A percentile compares a stretch with the other conserved stretches of the same genome.
These are phyloP conservation scores for Saxidomus purpurata DNA, from an alignment of 1,140 invertebrate genomes.

Conservation along the genomic window DNA sequence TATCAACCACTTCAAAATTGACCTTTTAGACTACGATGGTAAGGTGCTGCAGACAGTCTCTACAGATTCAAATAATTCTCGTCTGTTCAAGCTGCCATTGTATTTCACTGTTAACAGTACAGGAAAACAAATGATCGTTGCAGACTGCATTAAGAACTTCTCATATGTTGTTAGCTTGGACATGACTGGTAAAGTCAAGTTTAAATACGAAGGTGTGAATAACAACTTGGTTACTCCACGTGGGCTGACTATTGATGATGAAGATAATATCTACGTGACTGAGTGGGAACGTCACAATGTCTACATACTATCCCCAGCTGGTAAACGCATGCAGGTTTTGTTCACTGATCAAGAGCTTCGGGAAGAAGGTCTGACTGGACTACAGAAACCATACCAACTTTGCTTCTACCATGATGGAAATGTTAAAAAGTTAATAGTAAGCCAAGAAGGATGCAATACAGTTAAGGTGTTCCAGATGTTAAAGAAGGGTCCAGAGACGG, in stretches of 20 bases:
- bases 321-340: conserved; percentile 57
- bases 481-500: conserved; percentile 30
- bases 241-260: conserved; percentile 59
- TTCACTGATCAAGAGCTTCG: conserved; percentile 35
- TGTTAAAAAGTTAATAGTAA: conserved; percentile 40
- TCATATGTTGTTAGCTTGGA: conserved; percentile 58
- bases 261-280: conserved; percentile 62
- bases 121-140: conserved; percentile 58
- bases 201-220: conserved; percentile 43
- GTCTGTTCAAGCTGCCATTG: conserved; percentile 58
- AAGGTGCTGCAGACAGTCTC: conserved; percentile 52
- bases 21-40: conserved; percentile 56
- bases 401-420: conserved; percentile 41
- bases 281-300: conserved; percentile 59
- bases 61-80: conserved; percentile 38
- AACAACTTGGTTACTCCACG: conserved; percentile 55
- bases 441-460: conserved; percentile 60
- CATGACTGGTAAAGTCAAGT: conserved; percentile 51
- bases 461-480: conserved; percentile 44
- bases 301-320: conserved; percentile 34
- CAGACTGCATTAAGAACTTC: conserved; percentile 58
- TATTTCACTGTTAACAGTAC: conserved; percentile 57
- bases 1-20: conserved; percentile 63
- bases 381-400: conserved; percentile 56
- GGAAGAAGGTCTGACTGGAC: conserved; percentile 41